A percentile compares a stretch with the other conserved stretches of the same genome.
These are phyloP conservation scores for Gadopsis marmoratus DNA, from an alignment of 2,797 vertebrate genomes.

Conservation along the genomic window DNA sequence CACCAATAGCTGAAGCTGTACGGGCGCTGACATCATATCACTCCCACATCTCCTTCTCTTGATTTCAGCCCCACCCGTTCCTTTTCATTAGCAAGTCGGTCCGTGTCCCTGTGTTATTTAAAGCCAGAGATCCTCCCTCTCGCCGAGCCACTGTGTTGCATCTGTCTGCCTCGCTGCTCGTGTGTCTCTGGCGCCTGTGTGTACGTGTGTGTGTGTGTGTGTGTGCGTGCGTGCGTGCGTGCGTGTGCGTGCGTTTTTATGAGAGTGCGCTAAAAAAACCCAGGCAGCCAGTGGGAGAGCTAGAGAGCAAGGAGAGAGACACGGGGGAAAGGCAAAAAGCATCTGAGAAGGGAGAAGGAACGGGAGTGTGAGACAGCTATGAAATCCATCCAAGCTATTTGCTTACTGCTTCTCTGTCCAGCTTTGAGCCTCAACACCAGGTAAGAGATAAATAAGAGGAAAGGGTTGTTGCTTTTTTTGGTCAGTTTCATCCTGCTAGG, in stretches of 20 bases:
- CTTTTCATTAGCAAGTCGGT: slow-evolving; percentile 82
- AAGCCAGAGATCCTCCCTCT: slow-evolving; percentile 82
- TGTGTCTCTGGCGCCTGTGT: slow-evolving; percentile 59
- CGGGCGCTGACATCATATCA: slow-evolving; percentile 84
- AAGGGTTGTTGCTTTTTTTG: slow-evolving; percentile 2
- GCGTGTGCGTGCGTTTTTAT: slow-evolving; percentile 52
- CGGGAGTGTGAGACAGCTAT: slow-evolving; percentile 85
- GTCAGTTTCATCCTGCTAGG: slow-evolving; percentile 50
- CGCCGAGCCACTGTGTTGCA: slow-evolving; percentile 81
- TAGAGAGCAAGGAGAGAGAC: slow-evolving; percentile 79
- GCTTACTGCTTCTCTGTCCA: slow-evolving; percentile 85
- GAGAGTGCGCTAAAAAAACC: slow-evolving; percentile 77
- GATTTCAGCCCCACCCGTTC: slow-evolving; percentile 80
- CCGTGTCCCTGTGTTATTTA: slow-evolving; percentile 85
- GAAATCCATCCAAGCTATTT: slow-evolving; percentile 87
- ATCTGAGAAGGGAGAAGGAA: slow-evolving; percentile 74
- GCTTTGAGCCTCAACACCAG: slow-evolving; percentile 86
- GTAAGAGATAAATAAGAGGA: slow-evolving; percentile 71
- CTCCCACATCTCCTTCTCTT: slow-evolving; percentile 73
- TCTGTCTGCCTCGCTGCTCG: slow-evolving; percentile 79
- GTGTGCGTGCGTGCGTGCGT: slow-evolving; percentile 25
- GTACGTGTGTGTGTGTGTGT: slow-evolving; percentile 52
- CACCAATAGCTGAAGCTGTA: slow-evolving; percentile 75
- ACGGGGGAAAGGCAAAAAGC: slow-evolving; percentile 71
- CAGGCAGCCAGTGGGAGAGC: slow-evolving; percentile 79